Evolutionary conservation across 1,140 invertebrate genomes (phyloP).

Genomic region (Drosophila oshimai): DNA sequence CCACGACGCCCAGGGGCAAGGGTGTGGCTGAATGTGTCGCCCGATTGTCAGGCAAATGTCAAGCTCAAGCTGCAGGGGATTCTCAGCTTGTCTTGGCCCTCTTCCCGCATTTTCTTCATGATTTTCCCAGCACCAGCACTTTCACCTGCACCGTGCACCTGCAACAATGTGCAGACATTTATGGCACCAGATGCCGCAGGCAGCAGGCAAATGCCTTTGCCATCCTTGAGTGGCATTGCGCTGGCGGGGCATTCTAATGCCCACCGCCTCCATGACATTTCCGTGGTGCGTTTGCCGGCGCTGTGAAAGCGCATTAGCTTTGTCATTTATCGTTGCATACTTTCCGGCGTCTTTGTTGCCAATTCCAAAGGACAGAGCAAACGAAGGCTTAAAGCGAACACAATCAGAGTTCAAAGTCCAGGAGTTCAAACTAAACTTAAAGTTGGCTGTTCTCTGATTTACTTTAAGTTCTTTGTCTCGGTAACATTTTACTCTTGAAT

Average conservation of each 20-base stretch:
- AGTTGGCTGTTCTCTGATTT: neutral
- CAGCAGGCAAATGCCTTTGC: constrained; percentile 63
- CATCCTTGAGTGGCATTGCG: constrained; percentile 51
- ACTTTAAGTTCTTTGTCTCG: too few relatives aligned
- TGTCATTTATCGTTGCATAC: constrained; percentile 57
- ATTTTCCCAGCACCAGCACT: neutral
- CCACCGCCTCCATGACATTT: constrained; percentile 57
- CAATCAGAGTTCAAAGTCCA: neutral
- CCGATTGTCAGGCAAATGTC: constrained; percentile 61
- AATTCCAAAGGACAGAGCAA: constrained; percentile 3
- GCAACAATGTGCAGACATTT: constrained; percentile 74
- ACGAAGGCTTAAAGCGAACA: neutral
- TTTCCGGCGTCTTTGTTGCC: constrained; percentile 36
- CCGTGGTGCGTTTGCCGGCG: constrained; percentile 41
- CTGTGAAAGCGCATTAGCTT: constrained; percentile 60
- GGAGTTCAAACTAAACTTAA: neutral
- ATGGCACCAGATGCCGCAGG: constrained; percentile 63
- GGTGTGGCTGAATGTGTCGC: constrained; percentile 14
- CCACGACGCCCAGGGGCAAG: neutral
- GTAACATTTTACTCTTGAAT: neutral
- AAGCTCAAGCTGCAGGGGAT: constrained; percentile 42
- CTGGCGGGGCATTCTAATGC: constrained; percentile 53
- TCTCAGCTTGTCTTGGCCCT: constrained; percentile 10
- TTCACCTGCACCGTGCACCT: constrained; percentile 32
- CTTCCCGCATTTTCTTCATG: neutral